Conservation (phyloP, 2,113 vertebrate genomes). For the Condylura cristata region DNA sequence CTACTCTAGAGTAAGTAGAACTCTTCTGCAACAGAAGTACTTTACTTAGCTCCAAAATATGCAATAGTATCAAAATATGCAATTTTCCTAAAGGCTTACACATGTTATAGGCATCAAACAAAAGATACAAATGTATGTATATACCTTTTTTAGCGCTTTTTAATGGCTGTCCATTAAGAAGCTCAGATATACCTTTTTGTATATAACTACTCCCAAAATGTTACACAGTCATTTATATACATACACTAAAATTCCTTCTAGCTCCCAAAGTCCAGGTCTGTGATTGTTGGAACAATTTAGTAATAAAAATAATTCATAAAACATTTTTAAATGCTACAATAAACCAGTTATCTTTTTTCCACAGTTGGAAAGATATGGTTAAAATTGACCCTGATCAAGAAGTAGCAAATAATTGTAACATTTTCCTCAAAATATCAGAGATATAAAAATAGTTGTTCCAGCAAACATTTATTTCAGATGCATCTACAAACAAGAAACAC, state of each 20-base stretch:
- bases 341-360: neutral
- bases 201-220: neutral
- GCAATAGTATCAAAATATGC: neutral
- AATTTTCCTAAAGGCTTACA: neutral
- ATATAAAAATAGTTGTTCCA: neutral
- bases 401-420: neutral
- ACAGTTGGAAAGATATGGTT: neutral
- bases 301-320: neutral
- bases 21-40: neutral
- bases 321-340: conserved; percentile 34
- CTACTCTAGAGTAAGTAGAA: neutral
- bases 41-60: neutral
- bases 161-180: neutral
- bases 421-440: neutral
- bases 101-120: neutral
- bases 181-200: neutral
- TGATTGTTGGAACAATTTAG: neutral
- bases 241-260: conserved; percentile 10
- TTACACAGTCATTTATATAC: conserved; percentile 7
- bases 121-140: neutral
- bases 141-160: neutral
- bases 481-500: neutral
- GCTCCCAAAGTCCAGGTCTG: neutral
- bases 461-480: neutral
- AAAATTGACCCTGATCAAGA: conserved; percentile 2